phyloP scores from a whole-genome alignment of 2,888 invertebrate species.

The Macrosiphum euphorbiae region DNA sequence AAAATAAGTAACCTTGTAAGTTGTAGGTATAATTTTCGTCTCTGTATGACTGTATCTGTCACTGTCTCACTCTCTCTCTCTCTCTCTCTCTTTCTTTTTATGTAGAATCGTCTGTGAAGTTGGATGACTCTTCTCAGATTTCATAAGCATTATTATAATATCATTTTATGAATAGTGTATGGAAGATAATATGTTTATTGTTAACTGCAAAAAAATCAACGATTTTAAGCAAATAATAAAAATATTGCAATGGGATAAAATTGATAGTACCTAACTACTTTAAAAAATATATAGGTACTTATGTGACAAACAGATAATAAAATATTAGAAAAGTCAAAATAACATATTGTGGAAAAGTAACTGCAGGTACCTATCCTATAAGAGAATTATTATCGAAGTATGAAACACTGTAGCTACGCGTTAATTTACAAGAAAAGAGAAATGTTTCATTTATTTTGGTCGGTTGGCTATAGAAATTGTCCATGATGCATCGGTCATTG shows the following conservation, averaged over 20 bases:
- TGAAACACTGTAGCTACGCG: not conserved
- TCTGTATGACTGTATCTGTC: not conserved
- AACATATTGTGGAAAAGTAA: not conserved
- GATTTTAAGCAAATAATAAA: not conserved
- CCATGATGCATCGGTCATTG: not conserved
- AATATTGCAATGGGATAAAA: not conserved
- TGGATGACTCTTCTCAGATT: not conserved
- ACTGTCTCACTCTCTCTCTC: no score
- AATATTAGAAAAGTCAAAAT: not conserved
- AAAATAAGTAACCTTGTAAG: not conserved
- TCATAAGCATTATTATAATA: not conserved
- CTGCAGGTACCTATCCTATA: not conserved
- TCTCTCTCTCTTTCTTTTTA: not conserved
- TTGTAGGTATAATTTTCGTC: not conserved
- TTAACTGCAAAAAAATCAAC: not conserved
- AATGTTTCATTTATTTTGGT: slow-evolving; percentile 3
- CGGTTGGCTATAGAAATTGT: not conserved
- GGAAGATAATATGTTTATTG: not conserved
- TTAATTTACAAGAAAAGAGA: not conserved
- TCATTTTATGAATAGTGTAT: not conserved
- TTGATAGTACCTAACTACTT: not conserved
- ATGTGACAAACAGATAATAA: not conserved
- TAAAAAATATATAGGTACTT: not conserved
- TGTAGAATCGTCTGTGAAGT: not conserved
- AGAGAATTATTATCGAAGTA: not conserved